These are phyloP conservation scores for Euclidia mi DNA, from an alignment of 2,888 invertebrate species.

Conservation along the genomic window DNA sequence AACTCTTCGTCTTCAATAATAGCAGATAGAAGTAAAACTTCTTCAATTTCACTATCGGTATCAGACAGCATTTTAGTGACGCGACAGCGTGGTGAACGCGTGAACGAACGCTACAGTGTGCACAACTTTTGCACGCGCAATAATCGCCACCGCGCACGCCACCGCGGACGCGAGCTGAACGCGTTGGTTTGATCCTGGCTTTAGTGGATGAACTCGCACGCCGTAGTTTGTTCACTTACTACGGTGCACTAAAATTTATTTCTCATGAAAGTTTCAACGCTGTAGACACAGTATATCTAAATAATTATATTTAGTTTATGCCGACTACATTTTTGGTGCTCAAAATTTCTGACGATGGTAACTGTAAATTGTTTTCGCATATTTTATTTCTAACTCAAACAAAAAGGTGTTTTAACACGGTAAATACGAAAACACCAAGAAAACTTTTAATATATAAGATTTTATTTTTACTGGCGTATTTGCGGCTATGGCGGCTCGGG, in stretches of 20 bases:
- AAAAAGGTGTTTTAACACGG: conserved; percentile 36
- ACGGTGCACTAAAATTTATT: conserved; percentile 17
- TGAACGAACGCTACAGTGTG: too few relatives aligned
- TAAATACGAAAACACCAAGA: conserved; percentile 46
- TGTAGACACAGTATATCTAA: conserved; percentile 14
- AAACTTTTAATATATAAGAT: conserved; percentile 64
- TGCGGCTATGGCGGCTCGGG: conserved; percentile 58
- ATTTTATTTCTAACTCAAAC: conserved; percentile 38
- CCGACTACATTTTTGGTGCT: conserved; percentile 22
- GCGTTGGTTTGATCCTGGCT: too few relatives aligned
- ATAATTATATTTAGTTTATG: conserved; percentile 31
- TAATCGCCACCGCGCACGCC: too few relatives aligned
- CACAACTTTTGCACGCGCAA: too few relatives aligned
- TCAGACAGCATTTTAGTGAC: too few relatives aligned
- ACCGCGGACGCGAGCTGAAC: too few relatives aligned
- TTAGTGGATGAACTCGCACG: conserved; percentile 11
- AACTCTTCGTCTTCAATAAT: too few relatives aligned
- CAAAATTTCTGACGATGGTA: conserved; percentile 15
- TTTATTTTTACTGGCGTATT: conserved; percentile 63
- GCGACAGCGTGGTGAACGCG: too few relatives aligned
- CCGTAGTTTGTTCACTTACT: conserved; percentile 14
- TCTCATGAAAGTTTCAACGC: conserved; percentile 22
- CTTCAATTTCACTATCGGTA: too few relatives aligned
- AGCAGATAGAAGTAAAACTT: too few relatives aligned
- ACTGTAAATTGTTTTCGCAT: conserved; percentile 40